These are phyloP conservation scores for Aphyosemion australe DNA, from an alignment of 2,113 vertebrate species.

Conservation along the genomic window DNA sequence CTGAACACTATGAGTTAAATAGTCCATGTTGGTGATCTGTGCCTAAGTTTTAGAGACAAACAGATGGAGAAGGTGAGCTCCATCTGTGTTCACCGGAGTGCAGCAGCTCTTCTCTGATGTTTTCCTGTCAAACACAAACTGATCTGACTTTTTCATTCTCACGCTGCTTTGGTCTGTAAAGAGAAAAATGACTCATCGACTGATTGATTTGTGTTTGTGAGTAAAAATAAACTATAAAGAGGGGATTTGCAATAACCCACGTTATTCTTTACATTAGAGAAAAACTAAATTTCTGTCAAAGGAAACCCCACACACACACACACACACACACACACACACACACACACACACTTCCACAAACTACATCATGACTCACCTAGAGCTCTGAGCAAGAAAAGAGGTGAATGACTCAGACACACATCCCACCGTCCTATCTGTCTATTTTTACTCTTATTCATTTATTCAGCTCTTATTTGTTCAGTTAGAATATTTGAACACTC, in stretches of 20 bases:
- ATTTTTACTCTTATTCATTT: neutral
- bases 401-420: slow-evolving; percentile 43
- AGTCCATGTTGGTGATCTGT: too few relatives aligned
- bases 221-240: neutral
- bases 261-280: neutral
- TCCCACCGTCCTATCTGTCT: neutral
- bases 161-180: slow-evolving; percentile 18
- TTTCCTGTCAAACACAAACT: slow-evolving; percentile 43
- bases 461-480: slow-evolving; percentile 14
- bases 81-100: too few relatives aligned
- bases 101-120: slow-evolving; percentile 14
- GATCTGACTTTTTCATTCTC: slow-evolving; percentile 43
- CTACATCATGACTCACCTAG: slow-evolving; percentile 40
- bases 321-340: slow-evolving; percentile 2
- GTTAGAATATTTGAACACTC: slow-evolving; percentile 12
- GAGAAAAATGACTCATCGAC: slow-evolving; percentile 40
- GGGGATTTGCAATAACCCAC: neutral
- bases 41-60: too few relatives aligned
- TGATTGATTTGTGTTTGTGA: slow-evolving; percentile 3
- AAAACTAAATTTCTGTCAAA: slow-evolving; percentile 13
- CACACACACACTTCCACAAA: neutral
- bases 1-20: too few relatives aligned
- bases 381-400: slow-evolving; percentile 34
- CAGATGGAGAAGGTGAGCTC: too few relatives aligned
- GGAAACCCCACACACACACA: slow-evolving; percentile 13